phyloP scores from a whole-genome alignment of 2,113 vertebrate species.

The Caloenas nicobarica region DNA sequence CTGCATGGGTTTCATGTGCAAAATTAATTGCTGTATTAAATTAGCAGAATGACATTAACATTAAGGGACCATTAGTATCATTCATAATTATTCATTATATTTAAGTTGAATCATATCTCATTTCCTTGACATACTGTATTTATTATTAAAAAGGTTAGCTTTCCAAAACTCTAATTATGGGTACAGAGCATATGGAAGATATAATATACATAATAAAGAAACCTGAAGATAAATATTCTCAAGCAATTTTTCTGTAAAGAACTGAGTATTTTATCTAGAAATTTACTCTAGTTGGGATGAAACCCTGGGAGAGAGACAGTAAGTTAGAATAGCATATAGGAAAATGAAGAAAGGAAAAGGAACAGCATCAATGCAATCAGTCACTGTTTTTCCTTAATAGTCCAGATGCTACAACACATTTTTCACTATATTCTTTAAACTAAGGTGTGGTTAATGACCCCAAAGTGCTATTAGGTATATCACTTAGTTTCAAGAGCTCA shows the following conservation, averaged over 20 bases:
- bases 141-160: conserved; percentile 7
- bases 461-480: background rate
- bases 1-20: conserved; percentile 13
- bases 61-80: conserved; percentile 26
- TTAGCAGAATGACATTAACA: conserved; percentile 35
- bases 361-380: background rate
- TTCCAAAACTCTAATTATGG: background rate
- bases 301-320: background rate
- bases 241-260: background rate
- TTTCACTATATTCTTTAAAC: background rate
- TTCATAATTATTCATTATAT: conserved; percentile 46
- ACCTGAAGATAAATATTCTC: background rate
- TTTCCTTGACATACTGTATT: background rate
- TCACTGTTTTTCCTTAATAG: background rate
- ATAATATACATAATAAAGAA: background rate
- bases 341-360: background rate
- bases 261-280: background rate
- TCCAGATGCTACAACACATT: background rate
- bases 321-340: background rate
- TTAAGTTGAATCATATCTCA: background rate
- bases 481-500: background rate
- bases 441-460: background rate
- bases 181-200: background rate
- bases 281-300: background rate
- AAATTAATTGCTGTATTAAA: conserved; percentile 57